These are phyloP conservation scores for Atopsyche davidsoni DNA, from an alignment of 1,140 invertebrate species.

Conservation along the genomic window DNA sequence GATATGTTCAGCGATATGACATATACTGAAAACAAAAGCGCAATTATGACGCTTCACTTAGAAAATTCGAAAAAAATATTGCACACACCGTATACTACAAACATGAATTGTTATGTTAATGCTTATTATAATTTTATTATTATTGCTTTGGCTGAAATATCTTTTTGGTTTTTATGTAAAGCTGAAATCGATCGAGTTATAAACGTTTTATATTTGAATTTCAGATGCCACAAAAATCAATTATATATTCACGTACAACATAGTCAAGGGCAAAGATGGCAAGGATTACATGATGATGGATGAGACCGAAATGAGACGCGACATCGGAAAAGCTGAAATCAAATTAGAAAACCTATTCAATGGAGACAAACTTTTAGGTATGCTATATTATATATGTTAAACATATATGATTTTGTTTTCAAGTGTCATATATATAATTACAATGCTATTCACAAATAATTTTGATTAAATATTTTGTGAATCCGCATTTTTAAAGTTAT, in stretches of 20 bases:
- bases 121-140: no score
- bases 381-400: conserved; percentile 4
- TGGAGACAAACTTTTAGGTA: conserved; percentile 34
- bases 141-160: no score
- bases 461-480: background rate
- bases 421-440: no score
- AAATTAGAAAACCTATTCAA: conserved; percentile 34
- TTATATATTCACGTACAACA: conserved; percentile 24
- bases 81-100: no score
- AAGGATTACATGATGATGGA: conserved; percentile 25
- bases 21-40: no score
- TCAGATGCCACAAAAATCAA: conserved; percentile 24
- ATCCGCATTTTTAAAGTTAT: background rate
- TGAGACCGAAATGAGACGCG: conserved; percentile 15
- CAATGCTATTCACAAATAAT: background rate
- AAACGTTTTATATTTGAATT: conserved; percentile 3
- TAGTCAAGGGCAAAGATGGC: conserved; percentile 25
- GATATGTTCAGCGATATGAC: no score
- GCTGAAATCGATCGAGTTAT: no score
- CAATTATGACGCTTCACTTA: no score
- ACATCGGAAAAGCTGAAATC: conserved; percentile 30
- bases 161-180: no score
- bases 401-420: background rate
- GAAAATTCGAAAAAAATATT: no score
- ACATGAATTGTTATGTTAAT: no score